Evolutionary conservation across 2,797 vertebrate genomes (phyloP), one percentile per base, ranked within the genome.

Genomic region (Phylloscopus collybita): DNA sequence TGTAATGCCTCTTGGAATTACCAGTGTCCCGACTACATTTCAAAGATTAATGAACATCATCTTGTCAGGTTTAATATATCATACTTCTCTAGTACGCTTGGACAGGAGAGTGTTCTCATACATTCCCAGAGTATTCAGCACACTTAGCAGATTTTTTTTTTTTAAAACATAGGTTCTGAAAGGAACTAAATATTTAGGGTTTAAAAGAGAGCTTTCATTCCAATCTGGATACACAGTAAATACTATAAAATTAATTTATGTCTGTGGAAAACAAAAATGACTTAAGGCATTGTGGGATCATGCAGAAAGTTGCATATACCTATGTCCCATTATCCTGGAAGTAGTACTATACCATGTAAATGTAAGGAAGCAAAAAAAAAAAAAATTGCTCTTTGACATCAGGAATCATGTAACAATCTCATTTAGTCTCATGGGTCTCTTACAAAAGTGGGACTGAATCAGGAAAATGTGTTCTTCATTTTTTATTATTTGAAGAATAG

Each of bases 1-100:
- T 93, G 94, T 94, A 90, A 86, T 87, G 92, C 92, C 95, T 97
- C 97, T 96, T 95, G 97, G 97, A 97, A 97, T 97, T 93, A 82
- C 96, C 10, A 90, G 91, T 72, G 86, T 96, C 93, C 94, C 22
- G 4, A 95, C 96, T 93, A 83, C 76, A 94, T 97, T 97, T 97
- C 95, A 95, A 94, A 97, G 97, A 98, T 91, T 96, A 96, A 96
- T 95, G 96, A 96, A 95, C 75, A 92, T 90, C 81, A 93, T 90
- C 87, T 86, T 95, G 96, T 96, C 95, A 93, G 88, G 64, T 89
- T 95, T 88, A 81, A 95, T 95, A 53, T 62, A 92, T 94, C 95
- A 92, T 73, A 21, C 65, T 86, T 87, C 72, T 30, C 26, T 80
- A 73, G 84, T 79, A 71, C 1, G 16, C 66, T 81, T 80, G 66